These are phyloP conservation scores for Myathropa florea DNA, from an alignment of 2,888 invertebrate genomes.

Conservation along the genomic window DNA sequence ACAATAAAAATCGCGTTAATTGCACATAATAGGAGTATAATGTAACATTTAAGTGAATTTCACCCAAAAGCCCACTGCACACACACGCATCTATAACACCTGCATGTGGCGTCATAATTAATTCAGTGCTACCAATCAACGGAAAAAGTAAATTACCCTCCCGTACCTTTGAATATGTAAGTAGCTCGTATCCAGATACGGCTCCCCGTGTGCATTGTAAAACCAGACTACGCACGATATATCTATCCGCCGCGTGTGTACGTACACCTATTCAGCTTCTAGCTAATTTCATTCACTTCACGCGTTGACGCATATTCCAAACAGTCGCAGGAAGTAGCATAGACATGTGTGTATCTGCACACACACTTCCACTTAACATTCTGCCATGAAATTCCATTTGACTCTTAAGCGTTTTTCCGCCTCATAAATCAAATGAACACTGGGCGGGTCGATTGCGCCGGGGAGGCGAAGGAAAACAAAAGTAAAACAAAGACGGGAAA, in stretches of 20 bases:
- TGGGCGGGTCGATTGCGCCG: not conserved
- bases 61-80: slow-evolving; percentile 30
- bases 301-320: slow-evolving; percentile 50
- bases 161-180: not conserved
- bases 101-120: slow-evolving; percentile 64
- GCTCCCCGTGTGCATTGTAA: not conserved
- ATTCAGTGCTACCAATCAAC: slow-evolving; percentile 47
- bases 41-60: slow-evolving; percentile 34
- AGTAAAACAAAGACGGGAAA: not conserved
- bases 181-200: not conserved
- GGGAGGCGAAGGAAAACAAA: not conserved
- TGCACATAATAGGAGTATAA: slow-evolving; percentile 20
- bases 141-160: slow-evolving; percentile 18
- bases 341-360: not conserved
- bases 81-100: slow-evolving; percentile 22
- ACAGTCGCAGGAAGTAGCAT: slow-evolving; percentile 43
- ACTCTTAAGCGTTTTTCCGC: slow-evolving; percentile 62
- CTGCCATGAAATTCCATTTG: slow-evolving; percentile 56
- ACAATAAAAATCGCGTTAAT: slow-evolving; percentile 19
- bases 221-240: slow-evolving; percentile 1
- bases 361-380: slow-evolving; percentile 48
- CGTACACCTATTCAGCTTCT: not conserved
- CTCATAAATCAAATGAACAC: slow-evolving; percentile 66
- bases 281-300: slow-evolving; percentile 57
- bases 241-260: not conserved